phyloP scores from a whole-genome alignment of 2,888 invertebrate species.

The Marasmarcha lunaedactyla region DNA sequence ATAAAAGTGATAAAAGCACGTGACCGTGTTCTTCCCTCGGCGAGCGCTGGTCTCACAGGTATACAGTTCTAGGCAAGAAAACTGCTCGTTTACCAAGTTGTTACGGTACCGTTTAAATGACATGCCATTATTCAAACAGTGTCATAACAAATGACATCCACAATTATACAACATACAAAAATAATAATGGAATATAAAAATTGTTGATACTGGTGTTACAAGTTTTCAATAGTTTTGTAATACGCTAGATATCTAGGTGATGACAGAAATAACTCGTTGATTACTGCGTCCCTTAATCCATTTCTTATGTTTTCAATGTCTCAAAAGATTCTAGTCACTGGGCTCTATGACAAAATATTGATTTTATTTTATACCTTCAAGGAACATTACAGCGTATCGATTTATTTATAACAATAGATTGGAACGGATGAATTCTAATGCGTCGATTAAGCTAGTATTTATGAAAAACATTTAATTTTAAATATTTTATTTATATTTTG shows the following conservation, averaged over 20 bases:
- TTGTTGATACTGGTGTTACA: constrained; percentile 39
- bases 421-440: constrained; percentile 51
- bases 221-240: constrained; percentile 11
- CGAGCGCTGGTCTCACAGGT: neutral
- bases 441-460: constrained; percentile 27
- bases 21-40: too few species aligned
- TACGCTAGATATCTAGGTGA: neutral
- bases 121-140: neutral
- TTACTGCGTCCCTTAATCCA: too few species aligned
- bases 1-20: too few species aligned
- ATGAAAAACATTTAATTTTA: constrained; percentile 29
- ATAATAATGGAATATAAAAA: constrained; percentile 21
- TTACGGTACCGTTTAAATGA: neutral
- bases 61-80: neutral
- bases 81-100: neutral
- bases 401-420: neutral
- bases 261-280: neutral
- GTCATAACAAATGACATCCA: neutral
- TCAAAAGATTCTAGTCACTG: too few species aligned
- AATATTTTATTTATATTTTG: constrained; percentile 12
- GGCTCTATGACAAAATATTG: too few species aligned
- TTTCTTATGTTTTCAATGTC: too few species aligned
- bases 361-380: neutral
- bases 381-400: neutral
- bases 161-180: constrained; percentile 18